Evolutionary conservation across 2,797 vertebrate species (phyloP).

Genomic region (Macropus fuliginosus): DNA sequence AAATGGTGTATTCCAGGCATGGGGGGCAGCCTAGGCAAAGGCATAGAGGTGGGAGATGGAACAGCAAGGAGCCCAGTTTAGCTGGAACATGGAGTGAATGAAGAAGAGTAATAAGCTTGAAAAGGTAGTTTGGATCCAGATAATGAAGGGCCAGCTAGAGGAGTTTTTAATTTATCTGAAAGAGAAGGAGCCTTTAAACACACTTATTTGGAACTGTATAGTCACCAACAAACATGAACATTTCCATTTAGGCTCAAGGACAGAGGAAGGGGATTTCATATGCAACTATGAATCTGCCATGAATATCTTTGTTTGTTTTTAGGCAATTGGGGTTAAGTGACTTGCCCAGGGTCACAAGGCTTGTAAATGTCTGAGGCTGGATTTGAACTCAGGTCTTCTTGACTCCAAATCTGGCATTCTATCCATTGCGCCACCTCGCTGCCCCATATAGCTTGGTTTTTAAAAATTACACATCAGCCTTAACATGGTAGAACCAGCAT

Average conservation of each 20-base stretch:
- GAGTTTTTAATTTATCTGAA: not conserved
- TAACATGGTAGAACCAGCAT: not conserved
- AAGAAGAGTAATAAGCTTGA: not conserved
- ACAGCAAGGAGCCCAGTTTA: not conserved
- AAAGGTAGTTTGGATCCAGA: not conserved
- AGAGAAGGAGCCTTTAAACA: not conserved
- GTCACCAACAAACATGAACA: not conserved
- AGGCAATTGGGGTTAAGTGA: not conserved
- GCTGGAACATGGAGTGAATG: not conserved
- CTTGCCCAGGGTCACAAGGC: not conserved
- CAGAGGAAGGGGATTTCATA: not conserved
- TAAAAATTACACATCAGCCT: not conserved
- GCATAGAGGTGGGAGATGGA: not conserved
- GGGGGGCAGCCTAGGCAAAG: not conserved
- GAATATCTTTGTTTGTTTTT: not conserved
- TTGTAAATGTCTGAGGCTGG: not conserved
- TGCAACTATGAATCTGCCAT: not conserved
- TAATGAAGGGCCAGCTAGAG: not conserved
- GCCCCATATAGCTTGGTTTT: not conserved
- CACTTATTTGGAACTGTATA: not conserved
- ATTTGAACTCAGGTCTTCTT: not conserved
- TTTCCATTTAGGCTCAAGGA: not conserved
- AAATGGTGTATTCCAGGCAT: not conserved
- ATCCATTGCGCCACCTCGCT: not conserved
- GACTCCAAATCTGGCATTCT: not conserved